phyloP scores from a whole-genome alignment of 1,140 invertebrate species.

The Agrilus planipennis region DNA sequence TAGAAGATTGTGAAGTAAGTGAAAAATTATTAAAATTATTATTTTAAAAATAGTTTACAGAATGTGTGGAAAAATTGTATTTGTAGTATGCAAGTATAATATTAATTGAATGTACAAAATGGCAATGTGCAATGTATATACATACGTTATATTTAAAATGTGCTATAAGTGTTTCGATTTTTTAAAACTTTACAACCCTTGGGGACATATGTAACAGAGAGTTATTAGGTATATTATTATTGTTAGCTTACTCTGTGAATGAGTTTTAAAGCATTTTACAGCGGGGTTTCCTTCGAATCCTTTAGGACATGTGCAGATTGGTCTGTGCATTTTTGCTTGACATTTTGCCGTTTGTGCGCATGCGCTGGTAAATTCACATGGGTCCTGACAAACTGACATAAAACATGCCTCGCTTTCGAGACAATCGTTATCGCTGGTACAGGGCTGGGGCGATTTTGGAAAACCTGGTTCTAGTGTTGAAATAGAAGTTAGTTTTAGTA shows the following conservation, averaged over 20 bases:
- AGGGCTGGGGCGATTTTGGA: constrained; percentile 53
- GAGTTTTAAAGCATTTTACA: constrained; percentile 53
- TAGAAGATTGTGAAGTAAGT: no score
- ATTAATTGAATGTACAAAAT: no score
- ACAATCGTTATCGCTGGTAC: constrained; percentile 61
- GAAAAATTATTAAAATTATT: no score
- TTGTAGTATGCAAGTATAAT: constrained; percentile 8
- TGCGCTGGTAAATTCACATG: constrained; percentile 59
- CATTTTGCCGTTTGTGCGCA: constrained; percentile 61
- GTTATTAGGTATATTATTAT: no score
- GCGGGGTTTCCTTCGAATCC: constrained; percentile 65
- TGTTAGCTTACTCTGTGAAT: constrained; percentile 53
- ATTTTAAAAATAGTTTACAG: no score
- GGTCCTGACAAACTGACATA: constrained; percentile 58
- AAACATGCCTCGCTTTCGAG: constrained; percentile 62
- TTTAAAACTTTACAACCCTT: no score
- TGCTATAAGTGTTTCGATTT: no score
- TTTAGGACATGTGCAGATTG: constrained; percentile 62
- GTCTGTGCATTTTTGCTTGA: constrained; percentile 58
- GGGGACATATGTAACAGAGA: no score
- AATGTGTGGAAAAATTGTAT: constrained; percentile 11
- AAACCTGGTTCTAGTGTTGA: constrained; percentile 50
- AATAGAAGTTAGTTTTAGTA: no score
- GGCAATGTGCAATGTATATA: background rate
- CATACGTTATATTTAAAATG: background rate